These are phyloP conservation scores for Acanthaster planci DNA, from an alignment of 35 echinoderm and acorn worm genomes.

Conservation along the genomic window DNA sequence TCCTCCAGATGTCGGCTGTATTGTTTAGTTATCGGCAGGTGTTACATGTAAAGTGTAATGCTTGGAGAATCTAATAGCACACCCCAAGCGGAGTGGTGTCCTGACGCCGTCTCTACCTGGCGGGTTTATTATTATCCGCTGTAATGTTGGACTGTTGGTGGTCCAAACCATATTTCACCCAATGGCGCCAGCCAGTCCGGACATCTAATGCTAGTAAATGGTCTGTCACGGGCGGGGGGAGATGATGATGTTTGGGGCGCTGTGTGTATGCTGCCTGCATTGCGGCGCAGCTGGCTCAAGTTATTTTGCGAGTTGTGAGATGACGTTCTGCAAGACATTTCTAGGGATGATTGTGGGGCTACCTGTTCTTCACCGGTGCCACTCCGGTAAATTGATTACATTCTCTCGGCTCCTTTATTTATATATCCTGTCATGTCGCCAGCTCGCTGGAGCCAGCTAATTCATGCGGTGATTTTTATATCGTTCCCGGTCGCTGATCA, in stretches of 20 bases:
- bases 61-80: neutral
- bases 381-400: conserved; percentile 31
- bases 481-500: conserved; percentile 14
- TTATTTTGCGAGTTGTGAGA: conserved; percentile 31
- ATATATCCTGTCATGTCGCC: conserved; percentile 31
- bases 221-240: conserved; percentile 29
- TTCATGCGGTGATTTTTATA: conserved; percentile 26
- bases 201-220: conserved; percentile 32
- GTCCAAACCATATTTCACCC: conserved; percentile 33
- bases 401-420: conserved; percentile 33
- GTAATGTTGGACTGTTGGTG: conserved; percentile 30
- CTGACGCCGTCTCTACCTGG: conserved; percentile 7
- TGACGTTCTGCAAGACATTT: conserved; percentile 33
- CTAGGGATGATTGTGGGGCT: conserved; percentile 21
- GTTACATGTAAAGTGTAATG: conserved; percentile 28
- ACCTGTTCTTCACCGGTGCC: conserved; percentile 32
- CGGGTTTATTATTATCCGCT: conserved; percentile 3
- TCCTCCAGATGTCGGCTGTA: conserved; percentile 17
- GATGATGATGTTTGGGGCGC: conserved; percentile 8
- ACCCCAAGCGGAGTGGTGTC: conserved; percentile 17
- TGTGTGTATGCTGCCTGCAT: neutral
- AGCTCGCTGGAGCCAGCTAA: conserved; percentile 32
- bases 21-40: conserved; percentile 28
- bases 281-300: conserved; percentile 26
- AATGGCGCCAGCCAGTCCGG: conserved; percentile 16